A percentile compares a stretch with the other conserved stretches of the same genome.
Evolutionary conservation across 2,888 invertebrate species (phyloP).

Genomic region (Plebejus anna): DNA sequence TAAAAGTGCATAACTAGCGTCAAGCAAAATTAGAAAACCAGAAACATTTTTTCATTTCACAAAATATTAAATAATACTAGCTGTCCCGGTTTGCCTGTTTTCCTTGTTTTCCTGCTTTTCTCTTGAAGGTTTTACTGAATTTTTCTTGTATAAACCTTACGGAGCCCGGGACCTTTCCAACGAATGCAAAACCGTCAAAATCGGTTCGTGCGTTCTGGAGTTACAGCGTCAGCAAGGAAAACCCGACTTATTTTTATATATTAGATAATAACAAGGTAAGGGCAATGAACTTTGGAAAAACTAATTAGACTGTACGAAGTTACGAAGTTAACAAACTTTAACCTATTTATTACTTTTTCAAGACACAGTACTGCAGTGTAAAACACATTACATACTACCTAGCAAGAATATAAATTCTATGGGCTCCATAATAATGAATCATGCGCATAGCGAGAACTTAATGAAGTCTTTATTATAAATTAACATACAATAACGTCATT

Average conservation of each 20-base stretch:
- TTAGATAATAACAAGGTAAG: neutral
- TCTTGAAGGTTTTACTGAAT: no score
- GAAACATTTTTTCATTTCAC: neutral
- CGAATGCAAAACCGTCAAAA: no score
- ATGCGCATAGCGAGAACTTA: neutral
- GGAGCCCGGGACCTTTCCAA: no score
- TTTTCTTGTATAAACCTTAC: no score
- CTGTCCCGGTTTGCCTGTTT: no score
- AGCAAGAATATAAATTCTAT: neutral
- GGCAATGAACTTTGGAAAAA: neutral
- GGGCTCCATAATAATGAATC: neutral
- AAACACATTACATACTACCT: neutral
- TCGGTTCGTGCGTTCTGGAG: no score
- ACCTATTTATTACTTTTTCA: no score
- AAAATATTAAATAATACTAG: no score
- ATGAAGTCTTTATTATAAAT: constrained; percentile 10
- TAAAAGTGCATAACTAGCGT: neutral
- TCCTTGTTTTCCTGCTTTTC: no score
- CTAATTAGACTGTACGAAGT: neutral
- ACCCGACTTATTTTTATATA: no score
- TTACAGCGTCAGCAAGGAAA: no score
- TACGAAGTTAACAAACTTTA: neutral
- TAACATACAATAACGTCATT: constrained; percentile 29
- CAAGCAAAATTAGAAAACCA: neutral
- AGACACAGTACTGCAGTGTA: neutral